Conservation (phyloP, 2,113 vertebrate genomes). For the Peucedramus taeniatus region DNA sequence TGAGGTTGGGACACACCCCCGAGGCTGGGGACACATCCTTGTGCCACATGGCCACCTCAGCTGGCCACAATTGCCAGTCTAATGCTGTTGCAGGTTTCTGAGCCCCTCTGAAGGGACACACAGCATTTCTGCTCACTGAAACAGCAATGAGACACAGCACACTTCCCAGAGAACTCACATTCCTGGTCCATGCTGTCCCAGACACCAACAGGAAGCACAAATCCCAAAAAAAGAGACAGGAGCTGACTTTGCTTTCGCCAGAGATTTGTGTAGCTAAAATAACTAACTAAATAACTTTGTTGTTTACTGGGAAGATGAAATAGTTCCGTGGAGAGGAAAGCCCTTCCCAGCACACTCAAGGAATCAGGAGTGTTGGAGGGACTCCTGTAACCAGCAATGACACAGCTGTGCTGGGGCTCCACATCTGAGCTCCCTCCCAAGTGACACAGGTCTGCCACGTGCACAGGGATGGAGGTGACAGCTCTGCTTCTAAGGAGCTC, state of each 20-base stretch:
- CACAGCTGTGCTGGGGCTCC: not conserved
- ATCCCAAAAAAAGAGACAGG: not conserved
- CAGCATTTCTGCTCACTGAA: not conserved
- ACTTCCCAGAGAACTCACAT: not conserved
- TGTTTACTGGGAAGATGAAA: not conserved
- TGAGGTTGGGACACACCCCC: not conserved
- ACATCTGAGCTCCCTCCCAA: not conserved
- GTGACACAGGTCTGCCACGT: not conserved
- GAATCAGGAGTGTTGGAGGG: not conserved
- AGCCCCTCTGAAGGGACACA: not conserved
- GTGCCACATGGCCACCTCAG: fast-evolving
- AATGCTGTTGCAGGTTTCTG: not conserved
- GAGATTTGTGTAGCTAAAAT: not conserved
- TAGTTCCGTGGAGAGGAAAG: not conserved
- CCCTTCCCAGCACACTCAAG: not conserved
- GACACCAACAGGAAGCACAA: not conserved
- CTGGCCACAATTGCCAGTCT: fast-evolving
- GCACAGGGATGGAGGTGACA: not conserved
- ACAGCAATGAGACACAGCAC: too few species aligned
- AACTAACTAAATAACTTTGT: not conserved
- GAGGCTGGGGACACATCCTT: not conserved
- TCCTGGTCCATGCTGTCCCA: not conserved
- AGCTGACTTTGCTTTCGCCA: not conserved
- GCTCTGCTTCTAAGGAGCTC: fast-evolving
- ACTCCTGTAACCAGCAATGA: not conserved